Conservation (phyloP, 2,888 invertebrate genomes). For the Apotomis turbidana region DNA sequence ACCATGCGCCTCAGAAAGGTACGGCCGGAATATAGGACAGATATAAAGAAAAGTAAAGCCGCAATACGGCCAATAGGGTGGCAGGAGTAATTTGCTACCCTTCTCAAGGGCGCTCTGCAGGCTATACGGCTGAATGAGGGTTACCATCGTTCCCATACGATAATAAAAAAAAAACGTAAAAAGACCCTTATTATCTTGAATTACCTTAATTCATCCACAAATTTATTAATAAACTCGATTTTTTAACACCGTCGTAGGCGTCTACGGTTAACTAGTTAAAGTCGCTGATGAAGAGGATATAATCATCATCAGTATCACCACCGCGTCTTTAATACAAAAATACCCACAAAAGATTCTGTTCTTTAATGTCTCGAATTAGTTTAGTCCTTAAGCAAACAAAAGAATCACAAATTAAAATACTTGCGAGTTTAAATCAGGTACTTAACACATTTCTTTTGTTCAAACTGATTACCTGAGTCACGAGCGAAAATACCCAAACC, state of each 20-base stretch:
- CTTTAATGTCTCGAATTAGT: background rate
- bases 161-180: conserved; percentile 6
- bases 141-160: conserved; percentile 14
- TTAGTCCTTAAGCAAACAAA: background rate
- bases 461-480: conserved; percentile 18
- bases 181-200: too few relatives aligned
- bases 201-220: too few relatives aligned
- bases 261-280: too few relatives aligned
- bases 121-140: conserved; percentile 33
- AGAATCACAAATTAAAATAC: background rate
- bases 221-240: too few relatives aligned
- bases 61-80: conserved; percentile 24
- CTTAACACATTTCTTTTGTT: conserved; percentile 28
- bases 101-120: conserved; percentile 31
- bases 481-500: conserved; percentile 5
- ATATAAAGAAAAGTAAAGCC: conserved; percentile 34
- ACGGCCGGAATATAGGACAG: conserved; percentile 10
- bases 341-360: background rate
- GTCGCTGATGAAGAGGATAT: too few relatives aligned
- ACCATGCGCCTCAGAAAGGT: conserved; percentile 3
- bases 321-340: too few relatives aligned
- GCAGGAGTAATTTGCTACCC: conserved; percentile 36
- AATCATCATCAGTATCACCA: too few relatives aligned
- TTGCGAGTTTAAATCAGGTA: conserved; percentile 9
- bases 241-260: too few relatives aligned